Evolutionary conservation across 2,888 invertebrate species (phyloP), one percentile per base, ranked within the genome.

Genomic region (Eutolmus rufibarbis): DNA sequence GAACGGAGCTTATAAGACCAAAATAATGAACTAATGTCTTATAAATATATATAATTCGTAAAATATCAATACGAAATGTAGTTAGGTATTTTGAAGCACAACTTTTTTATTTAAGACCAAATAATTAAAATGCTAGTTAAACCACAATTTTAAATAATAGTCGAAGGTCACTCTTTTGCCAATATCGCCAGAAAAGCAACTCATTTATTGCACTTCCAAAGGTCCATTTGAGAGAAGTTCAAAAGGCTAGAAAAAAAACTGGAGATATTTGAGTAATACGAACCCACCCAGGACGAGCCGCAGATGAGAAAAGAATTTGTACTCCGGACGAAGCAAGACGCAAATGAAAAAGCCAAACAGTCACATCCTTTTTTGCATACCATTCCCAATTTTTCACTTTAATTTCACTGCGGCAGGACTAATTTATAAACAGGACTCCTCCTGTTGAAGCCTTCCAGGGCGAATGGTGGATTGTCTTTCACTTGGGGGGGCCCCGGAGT

Each of bases 351-450:
- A 82, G 23, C 57, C 82, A 82, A 82, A 57, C 82, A 66, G 82
- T 82, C 82, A 82, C 57, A 37, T 82, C 82, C 81, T 57, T 86
- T 86, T 86, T 74, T 86, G 86, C 76, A 86, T 74, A 51, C 46
- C 51, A 86, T 74, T 74, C 51, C 74, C 76, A 76, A 86, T 86
- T 86, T 86, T 86, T 86, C 86, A 86, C 76, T 86, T 86, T 76
- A 86, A 76, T 86, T 76, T 86, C 76, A 76, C 51, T 76, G 76
- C 76, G 86, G 76, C 74, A 86, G 19, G 86, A 76, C 76, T 86
- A 86, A 86, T 86, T 86, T 86, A 86, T 82, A 82, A 82, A 37
- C 82, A 82, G 82, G 82, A 82, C 28, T 66, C 37, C 57, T 37
- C 82, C 57, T 82, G 37, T 57, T 37, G 76, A 40, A 76, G 37